These are phyloP conservation scores for Neoascia interrupta DNA, from an alignment of 2,888 invertebrate species.

Conservation along the genomic window DNA sequence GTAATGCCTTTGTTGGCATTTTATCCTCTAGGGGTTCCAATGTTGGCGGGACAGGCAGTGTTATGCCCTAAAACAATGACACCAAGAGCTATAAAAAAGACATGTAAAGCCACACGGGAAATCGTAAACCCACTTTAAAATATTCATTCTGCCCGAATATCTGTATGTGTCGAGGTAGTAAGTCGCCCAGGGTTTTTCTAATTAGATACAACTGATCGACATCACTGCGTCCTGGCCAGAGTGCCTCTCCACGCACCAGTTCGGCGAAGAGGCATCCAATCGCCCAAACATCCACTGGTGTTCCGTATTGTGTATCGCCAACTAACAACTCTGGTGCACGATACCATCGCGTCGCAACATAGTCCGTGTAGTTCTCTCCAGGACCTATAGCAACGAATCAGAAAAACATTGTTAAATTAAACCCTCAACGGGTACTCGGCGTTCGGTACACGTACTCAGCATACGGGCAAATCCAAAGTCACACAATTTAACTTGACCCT, in stretches of 20 bases:
- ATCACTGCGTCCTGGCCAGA: constrained; percentile 99
- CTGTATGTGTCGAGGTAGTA: constrained; percentile 95
- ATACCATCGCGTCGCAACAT: constrained; percentile 99
- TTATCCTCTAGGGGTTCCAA: constrained; percentile 92
- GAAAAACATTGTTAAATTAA: constrained; percentile 37
- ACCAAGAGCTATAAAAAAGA: no score
- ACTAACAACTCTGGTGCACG: constrained; percentile 97
- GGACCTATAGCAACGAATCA: constrained; percentile 83
- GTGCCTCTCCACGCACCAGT: constrained; percentile 91
- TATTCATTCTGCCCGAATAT: constrained; percentile 98
- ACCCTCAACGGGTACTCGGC: constrained; percentile 27
- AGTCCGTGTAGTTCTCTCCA: constrained; percentile 99
- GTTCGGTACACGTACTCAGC: constrained; percentile 83
- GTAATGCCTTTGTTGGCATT: constrained; percentile 87
- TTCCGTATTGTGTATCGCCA: constrained; percentile 95
- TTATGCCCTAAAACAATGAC: constrained; percentile 85
- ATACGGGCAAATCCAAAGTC: constrained; percentile 99
- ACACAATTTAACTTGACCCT: constrained; percentile 95
- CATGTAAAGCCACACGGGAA: background rate
- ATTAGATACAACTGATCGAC: constrained; percentile 98
- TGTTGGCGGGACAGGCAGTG: constrained; percentile 93
- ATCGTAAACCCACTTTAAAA: constrained; percentile 81
- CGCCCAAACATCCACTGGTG: constrained; percentile 98
- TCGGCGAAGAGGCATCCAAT: constrained; percentile 96
- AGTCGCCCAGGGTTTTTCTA: constrained; percentile 94